Percentiles rank a stretch among this genome's conserved stretches.
Evolutionary conservation across 2,113 vertebrate species (phyloP).

Genomic region (Erythrolamprus reginae): DNA sequence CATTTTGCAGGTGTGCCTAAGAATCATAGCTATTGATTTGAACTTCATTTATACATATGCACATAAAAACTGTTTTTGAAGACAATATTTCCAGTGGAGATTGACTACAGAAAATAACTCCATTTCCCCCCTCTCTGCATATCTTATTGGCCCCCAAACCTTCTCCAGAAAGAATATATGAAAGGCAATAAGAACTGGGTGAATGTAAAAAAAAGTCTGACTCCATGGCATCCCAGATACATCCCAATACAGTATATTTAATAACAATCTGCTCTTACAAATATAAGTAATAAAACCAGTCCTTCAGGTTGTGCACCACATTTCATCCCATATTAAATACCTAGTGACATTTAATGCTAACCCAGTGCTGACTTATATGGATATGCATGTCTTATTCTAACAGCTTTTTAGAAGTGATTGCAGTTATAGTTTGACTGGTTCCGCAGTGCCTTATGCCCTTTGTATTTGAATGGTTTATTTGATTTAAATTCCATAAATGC

Average conservation of each 20-base stretch:
- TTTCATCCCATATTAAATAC: neutral
- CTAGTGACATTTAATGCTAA: neutral
- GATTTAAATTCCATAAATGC: neutral
- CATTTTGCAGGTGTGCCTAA: neutral
- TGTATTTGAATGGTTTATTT: neutral
- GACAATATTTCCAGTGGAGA: neutral
- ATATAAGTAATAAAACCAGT: neutral
- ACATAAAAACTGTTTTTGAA: neutral
- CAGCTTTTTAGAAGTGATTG: neutral
- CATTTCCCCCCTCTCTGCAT: neutral
- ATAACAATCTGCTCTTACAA: neutral
- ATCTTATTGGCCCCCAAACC: neutral
- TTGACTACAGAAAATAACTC: neutral
- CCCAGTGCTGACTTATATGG: neutral
- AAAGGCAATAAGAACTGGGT: neutral
- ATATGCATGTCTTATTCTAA: neutral
- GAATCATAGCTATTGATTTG: neutral
- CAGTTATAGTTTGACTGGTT: neutral
- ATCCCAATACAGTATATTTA: neutral
- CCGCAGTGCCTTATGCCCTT: neutral
- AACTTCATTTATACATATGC: neutral
- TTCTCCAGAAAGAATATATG: neutral
- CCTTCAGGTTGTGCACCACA: neutral
- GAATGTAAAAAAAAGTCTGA: neutral
- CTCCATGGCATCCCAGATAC: neutral